Evolutionary conservation across 2,888 invertebrate species (phyloP), one percentile per base, ranked within the genome.

Genomic region (Maniola hyperantus): DNA sequence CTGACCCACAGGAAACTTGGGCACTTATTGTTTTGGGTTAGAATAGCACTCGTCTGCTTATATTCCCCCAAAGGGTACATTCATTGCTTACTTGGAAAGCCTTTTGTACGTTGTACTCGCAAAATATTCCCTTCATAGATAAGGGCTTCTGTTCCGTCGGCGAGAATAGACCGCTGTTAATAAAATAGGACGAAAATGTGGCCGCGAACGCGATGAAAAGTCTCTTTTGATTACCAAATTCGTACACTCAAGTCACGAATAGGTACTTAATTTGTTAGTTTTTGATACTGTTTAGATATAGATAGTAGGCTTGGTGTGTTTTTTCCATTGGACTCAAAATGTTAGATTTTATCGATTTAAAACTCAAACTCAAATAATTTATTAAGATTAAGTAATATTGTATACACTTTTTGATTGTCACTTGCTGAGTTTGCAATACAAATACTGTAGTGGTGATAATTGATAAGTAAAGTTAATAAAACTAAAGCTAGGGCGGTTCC

Each of bases 1-100:
- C 63, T 68, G 64, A 66, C 70, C 68, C 55, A 59, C 18, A 36
- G 60, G 53, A 33, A 58, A 65, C 69, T 71, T 64, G 58, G 53
- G 39, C 50, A 69, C 65, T 72, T 68, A 71, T 72, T 72, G 71
- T 71, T 69, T 71, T 64, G 68, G 68, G 69, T 66, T 66, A 53
- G 63, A 68, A 71, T 68, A 70, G 63, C 66, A 68, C 69, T 67
- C 62, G 61, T 39, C 34, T 54, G 60, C 63, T 65, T 69, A 67
- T 67, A 61, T 64, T 63, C 60, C 64, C 68, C 70, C 69, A 71
- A 71, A 71, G 67, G 69, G 66, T 67, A 64, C 42, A 68, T 64
- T 60, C 60, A 66, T 54, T 68, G 65, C 67, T 71, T 66, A 62
- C 69, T 72, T 63, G 50, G 57, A 69, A 57, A 61, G 66, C 65